Conservation (phyloP, 2,797 vertebrate species). For the Capromys pilorides region DNA sequence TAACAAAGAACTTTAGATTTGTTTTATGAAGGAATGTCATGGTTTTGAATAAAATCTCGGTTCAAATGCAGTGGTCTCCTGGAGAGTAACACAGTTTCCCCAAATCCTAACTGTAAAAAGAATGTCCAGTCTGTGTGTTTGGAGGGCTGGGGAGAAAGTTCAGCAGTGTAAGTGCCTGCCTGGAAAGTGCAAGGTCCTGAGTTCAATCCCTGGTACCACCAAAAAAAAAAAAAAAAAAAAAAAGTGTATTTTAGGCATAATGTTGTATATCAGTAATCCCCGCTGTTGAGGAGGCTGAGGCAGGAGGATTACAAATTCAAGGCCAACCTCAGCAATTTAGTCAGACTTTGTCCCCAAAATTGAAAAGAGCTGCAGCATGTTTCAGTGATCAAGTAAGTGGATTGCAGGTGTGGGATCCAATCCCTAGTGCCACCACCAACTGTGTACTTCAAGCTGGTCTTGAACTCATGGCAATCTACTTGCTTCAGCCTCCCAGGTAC, state of each 20-base stretch:
- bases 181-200: no score
- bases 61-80: not conserved
- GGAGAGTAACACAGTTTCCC: not conserved
- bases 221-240: no score
- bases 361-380: not conserved
- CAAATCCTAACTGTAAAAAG: not conserved
- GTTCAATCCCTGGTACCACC: no score
- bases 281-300: not conserved
- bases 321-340: not conserved
- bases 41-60: not conserved
- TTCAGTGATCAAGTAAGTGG: not conserved
- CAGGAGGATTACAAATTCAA: not conserved
- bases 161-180: no score
- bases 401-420: not conserved
- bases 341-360: not conserved
- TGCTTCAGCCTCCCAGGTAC: no score
- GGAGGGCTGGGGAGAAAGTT: no score
- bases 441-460: not conserved
- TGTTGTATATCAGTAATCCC: not conserved
- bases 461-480: not conserved
- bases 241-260: not conserved
- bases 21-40: not conserved
- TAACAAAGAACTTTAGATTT: not conserved
- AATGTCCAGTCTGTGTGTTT: not conserved
- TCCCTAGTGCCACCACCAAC: not conserved